Percentiles rank a stretch among this genome's conserved stretches.
Evolutionary conservation across 1,140 invertebrate genomes (phyloP).

Genomic region (Latrodectus geometricus): DNA sequence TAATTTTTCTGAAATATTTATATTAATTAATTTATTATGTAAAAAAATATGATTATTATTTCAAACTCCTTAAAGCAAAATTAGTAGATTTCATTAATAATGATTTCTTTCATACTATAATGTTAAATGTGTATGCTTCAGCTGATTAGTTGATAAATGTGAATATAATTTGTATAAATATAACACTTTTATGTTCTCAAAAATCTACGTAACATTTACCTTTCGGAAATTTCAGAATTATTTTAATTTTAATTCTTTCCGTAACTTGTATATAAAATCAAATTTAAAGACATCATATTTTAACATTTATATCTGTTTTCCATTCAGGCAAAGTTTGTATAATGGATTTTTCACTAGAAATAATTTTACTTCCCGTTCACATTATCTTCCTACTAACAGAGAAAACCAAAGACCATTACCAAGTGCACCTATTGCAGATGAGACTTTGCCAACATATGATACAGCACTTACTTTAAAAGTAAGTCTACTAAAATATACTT

Average conservation of each 20-base stretch:
- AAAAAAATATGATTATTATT: no score
- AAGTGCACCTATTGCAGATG: constrained; percentile 21
- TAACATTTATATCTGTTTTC: neutral
- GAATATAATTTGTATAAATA: no score
- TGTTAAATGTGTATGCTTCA: no score
- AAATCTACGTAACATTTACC: neutral
- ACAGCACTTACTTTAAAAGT: constrained; percentile 52
- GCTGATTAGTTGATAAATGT: no score
- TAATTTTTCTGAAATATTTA: no score
- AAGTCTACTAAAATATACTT: neutral
- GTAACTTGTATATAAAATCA: neutral
- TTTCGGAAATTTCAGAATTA: neutral
- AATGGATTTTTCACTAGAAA: constrained; percentile 9
- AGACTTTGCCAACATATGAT: constrained; percentile 49
- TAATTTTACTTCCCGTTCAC: constrained; percentile 8
- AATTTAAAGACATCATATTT: no score
- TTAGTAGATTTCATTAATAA: no score
- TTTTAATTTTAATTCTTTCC: neutral
- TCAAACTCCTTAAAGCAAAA: no score
- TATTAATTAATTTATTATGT: no score
- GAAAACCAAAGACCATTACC: constrained; percentile 26
- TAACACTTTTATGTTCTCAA: no score
- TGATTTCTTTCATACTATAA: no score
- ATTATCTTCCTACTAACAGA: constrained; percentile 19
- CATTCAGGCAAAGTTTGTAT: constrained; percentile 29